phyloP scores from a whole-genome alignment of 2,113 vertebrate species.

The Indicator maculatus region DNA sequence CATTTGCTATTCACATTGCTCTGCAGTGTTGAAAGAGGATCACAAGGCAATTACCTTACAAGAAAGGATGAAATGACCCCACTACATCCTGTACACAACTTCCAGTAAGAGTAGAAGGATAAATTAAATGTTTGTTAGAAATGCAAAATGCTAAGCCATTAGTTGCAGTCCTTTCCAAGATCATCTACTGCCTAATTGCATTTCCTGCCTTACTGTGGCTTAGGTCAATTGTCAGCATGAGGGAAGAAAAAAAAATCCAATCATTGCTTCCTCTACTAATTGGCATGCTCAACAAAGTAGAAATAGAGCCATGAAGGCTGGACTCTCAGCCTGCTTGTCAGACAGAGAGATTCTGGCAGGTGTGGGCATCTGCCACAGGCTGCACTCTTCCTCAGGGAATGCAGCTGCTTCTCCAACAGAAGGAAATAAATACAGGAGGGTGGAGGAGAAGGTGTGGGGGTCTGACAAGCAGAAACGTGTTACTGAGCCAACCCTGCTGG shows the following conservation, averaged over 20 bases:
- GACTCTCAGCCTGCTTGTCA: not conserved
- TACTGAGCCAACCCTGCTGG: not conserved
- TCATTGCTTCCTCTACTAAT: not conserved
- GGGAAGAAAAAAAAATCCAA: not conserved
- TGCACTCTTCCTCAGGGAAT: not conserved
- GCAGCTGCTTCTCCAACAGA: not conserved
- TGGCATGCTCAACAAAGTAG: not conserved
- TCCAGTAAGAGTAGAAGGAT: not conserved
- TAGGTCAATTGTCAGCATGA: not conserved
- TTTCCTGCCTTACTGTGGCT: not conserved
- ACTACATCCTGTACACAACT: not conserved
- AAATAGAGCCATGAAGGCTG: not conserved
- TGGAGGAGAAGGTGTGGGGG: not conserved
- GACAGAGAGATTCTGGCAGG: not conserved
- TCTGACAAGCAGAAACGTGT: slow-evolving; percentile 5
- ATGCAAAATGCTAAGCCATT: not conserved
- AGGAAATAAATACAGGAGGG: not conserved
- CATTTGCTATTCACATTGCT: not conserved
- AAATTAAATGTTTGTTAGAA: slow-evolving; percentile 12
- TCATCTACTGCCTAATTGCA: not conserved
- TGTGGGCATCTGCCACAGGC: not conserved
- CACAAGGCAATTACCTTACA: not conserved
- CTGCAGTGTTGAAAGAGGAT: not conserved
- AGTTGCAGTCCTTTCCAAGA: not conserved
- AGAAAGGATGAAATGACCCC: not conserved